These are phyloP conservation scores for Apomyelois bistriatella DNA, from an alignment of 2,888 invertebrate species.

Conservation along the genomic window DNA sequence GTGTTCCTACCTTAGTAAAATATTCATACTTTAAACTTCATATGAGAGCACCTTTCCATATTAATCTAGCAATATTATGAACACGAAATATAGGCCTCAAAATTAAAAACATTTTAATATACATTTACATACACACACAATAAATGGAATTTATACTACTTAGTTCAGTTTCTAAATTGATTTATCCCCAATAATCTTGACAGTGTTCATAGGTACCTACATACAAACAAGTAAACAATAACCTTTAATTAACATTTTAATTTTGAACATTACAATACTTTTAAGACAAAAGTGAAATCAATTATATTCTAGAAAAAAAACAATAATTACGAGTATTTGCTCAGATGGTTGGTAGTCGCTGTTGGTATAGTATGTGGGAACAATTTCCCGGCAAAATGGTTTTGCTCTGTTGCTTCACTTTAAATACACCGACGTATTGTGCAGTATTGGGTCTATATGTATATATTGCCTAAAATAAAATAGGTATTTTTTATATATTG, in stretches of 20 bases:
- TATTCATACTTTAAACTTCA: no score
- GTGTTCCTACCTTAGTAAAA: no score
- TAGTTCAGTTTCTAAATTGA: no score
- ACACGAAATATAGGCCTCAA: no score
- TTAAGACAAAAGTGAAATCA: neutral
- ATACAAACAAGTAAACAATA: neutral
- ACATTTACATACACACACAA: neutral
- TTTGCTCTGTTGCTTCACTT: neutral
- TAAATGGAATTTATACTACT: no score
- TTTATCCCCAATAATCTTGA: neutral
- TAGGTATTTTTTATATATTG: conserved; percentile 26
- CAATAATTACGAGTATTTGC: neutral
- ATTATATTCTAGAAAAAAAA: neutral
- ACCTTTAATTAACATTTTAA: neutral
- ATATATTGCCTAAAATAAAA: conserved; percentile 26
- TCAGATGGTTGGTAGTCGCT: neutral
- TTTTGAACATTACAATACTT: neutral
- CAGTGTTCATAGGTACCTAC: neutral
- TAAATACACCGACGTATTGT: neutral
- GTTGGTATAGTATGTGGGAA: neutral
- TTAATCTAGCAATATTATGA: no score
- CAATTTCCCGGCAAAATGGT: neutral
- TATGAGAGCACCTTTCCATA: no score
- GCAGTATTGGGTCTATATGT: neutral
- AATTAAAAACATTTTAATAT: no score